Conservation (phyloP, 92 coral and sea anemone species). For the Chrysogorgia sp. region DNA sequence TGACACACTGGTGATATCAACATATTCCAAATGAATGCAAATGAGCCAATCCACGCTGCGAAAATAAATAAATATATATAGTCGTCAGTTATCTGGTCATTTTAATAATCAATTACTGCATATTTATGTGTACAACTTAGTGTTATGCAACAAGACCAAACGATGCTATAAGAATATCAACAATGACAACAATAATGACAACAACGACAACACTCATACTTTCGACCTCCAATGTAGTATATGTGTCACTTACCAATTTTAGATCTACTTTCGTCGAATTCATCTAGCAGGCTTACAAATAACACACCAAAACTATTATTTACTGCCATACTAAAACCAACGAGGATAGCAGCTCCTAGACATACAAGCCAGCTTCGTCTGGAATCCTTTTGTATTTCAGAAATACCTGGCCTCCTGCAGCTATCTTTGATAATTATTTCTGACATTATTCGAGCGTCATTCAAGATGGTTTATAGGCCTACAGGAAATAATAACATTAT, state of each 20-base stretch:
- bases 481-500: too few species aligned
- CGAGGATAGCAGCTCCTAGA: not conserved
- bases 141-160: too few species aligned
- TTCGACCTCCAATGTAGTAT: too few species aligned
- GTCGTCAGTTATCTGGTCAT: too few species aligned
- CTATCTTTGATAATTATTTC: not conserved
- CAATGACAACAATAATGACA: too few species aligned
- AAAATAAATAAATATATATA: not conserved
- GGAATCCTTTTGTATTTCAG: not conserved
- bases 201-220: too few species aligned
- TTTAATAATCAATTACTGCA: too few species aligned
- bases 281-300: not conserved
- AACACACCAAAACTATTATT: slow-evolving; percentile 13
- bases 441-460: too few species aligned
- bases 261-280: slow-evolving; percentile 1
- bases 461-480: too few species aligned
- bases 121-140: too few species aligned
- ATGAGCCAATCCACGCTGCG: slow-evolving; percentile 33
- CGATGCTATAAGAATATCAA: too few species aligned
- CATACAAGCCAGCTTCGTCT: slow-evolving; percentile 15
- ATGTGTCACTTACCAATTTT: slow-evolving; percentile 15
- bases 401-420: not conserved
- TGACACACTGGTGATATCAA: not conserved
- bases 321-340: not conserved
- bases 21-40: slow-evolving; percentile 16